phyloP scores from a whole-genome alignment of 2,888 invertebrate species.

The Esperia sulphurella region DNA sequence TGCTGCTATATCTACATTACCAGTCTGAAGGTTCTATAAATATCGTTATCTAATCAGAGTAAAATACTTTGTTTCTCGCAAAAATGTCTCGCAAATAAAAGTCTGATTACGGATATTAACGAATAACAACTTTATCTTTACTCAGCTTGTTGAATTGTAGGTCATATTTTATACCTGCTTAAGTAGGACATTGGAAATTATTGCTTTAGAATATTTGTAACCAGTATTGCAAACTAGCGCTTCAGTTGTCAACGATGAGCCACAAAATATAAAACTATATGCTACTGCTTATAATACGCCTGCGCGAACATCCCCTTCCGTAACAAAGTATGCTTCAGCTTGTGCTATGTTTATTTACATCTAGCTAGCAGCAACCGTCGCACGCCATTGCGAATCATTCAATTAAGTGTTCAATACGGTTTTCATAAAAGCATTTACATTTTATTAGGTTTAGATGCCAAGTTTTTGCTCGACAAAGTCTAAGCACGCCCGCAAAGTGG shows the following conservation, averaged over 20 bases:
- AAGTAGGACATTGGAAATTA: neutral
- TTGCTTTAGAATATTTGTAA: too few species aligned
- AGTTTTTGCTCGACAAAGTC: slow-evolving; percentile 8
- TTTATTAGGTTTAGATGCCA: slow-evolving; percentile 14
- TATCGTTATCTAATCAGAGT: slow-evolving; percentile 8
- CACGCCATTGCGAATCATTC: slow-evolving; percentile 15
- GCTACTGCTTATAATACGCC: slow-evolving; percentile 17
- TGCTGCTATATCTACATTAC: neutral
- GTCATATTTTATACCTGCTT: neutral
- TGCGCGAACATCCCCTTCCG: slow-evolving; percentile 23
- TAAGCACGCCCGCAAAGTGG: slow-evolving; percentile 7
- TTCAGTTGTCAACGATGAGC: neutral
- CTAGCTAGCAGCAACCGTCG: slow-evolving; percentile 22
- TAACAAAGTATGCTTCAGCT: slow-evolving; percentile 13
- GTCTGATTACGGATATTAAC: neutral
- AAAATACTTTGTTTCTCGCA: slow-evolving; percentile 2
- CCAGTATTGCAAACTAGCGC: too few species aligned
- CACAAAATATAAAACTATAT: neutral
- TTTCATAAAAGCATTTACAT: slow-evolving; percentile 14
- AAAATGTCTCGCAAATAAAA: neutral
- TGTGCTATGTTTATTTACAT: slow-evolving; percentile 49
- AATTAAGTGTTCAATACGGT: slow-evolving; percentile 13
- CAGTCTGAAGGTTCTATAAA: neutral
- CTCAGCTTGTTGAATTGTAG: neutral
- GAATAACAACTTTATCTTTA: slow-evolving; percentile 5